phyloP scores from a whole-genome alignment of 2,888 invertebrate genomes.

The Hypselothyrea guttata region DNA sequence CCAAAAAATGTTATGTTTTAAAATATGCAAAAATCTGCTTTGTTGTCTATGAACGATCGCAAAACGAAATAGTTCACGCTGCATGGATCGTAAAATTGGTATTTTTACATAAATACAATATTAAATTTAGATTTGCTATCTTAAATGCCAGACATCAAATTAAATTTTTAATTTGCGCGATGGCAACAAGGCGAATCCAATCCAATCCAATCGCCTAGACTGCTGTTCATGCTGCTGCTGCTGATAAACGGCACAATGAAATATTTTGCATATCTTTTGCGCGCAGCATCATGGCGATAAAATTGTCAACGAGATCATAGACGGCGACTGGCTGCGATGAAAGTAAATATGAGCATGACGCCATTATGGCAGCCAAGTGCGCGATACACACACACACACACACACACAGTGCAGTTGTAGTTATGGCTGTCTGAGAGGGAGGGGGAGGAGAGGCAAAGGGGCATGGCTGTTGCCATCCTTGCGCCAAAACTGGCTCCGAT shows the following conservation, averaged over 20 bases:
- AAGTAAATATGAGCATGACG: slow-evolving; percentile 78
- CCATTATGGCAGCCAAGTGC: slow-evolving; percentile 68
- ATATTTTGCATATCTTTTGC: slow-evolving; percentile 73
- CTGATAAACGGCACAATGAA: slow-evolving; percentile 50
- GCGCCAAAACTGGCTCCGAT: slow-evolving; percentile 9
- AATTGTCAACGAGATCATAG: slow-evolving; percentile 79
- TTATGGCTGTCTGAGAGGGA: slow-evolving; percentile 8
- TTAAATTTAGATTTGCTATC: too few species aligned
- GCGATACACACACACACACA: slow-evolving; percentile 40
- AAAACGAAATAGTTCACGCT: too few species aligned
- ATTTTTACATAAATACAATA: too few species aligned
- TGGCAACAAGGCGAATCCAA: slow-evolving; percentile 10
- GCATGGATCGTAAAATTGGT: too few species aligned
- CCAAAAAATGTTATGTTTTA: too few species aligned
- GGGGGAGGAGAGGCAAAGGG: neutral
- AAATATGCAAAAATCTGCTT: too few species aligned
- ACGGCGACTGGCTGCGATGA: slow-evolving; percentile 63
- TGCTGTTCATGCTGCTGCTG: slow-evolving; percentile 12
- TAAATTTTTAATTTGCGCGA: too few species aligned
- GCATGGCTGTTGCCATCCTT: slow-evolving; percentile 24
- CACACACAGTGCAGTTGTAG: slow-evolving; percentile 30
- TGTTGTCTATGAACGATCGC: too few species aligned
- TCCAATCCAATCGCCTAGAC: slow-evolving; percentile 19
- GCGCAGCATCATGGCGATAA: slow-evolving; percentile 63
- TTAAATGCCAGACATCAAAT: too few species aligned